Base-by-base conservation (phyloP, 2,888 invertebrate species). In the Tanypteryx hageni region DNA sequence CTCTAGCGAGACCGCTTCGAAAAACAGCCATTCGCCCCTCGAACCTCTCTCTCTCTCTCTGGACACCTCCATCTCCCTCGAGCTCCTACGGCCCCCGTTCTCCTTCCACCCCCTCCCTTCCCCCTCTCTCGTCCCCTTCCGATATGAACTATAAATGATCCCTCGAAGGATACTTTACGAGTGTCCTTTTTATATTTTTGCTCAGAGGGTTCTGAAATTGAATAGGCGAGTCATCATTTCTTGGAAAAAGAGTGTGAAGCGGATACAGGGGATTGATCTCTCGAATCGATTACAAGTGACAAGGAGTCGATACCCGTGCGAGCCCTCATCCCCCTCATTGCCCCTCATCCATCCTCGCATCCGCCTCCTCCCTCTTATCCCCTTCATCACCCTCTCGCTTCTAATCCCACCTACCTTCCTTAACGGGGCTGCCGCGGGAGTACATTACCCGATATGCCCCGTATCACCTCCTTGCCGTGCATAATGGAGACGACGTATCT, bases 101-200 rank as follows among this genome's bases (percentile, higher is more conserved):
- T 13, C 31, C 82, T 5, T 27, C 18, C 31, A 8, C 31, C 76
- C 11, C 81, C n/a, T 27, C 16, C 82, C 13, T 44, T 10, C 13
- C 13, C 31, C 18, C 18, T 18, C 83, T 18, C 18, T 61, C 89
- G 27, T 18, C 89, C 89, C 89, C 64, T 89, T 89, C 64, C 89
- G 89, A 89, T 89, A 89, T 68, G 44, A 89, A 89, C 89, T 89
- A 89, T 89, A 64, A 89, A 89, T 89, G 89, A 89, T 89, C 64
- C 89, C 18, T 64, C 64, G 61, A 64, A 89, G 64, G 89, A 89
- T 89, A 64, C 64, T 89, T 89, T 89, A 64, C 64, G 86, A 86
- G 64, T 89, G 89, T 89, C 56, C 61, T 89, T 64, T 89, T 89
- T 89, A 89, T 89, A 58, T 58, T 64, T 89, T 89, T 64, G 83